A percentile compares a stretch with the other conserved stretches of the same genome.
Evolutionary conservation across 2,113 vertebrate genomes (phyloP).

Genomic region (Psilopogon haemacephalus): DNA sequence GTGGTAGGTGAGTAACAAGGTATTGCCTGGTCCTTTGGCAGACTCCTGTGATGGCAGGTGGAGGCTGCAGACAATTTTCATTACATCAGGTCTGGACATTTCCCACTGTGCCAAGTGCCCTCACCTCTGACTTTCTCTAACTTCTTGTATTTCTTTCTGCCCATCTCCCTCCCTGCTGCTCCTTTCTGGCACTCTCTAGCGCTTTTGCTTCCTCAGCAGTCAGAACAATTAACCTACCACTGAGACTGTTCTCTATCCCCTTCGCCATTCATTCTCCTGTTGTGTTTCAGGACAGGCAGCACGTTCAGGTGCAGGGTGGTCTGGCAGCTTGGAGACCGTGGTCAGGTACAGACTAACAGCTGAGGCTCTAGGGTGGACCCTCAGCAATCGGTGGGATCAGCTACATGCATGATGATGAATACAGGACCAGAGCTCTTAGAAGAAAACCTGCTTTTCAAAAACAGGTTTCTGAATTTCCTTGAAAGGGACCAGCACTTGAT

Average conservation of each 20-base stretch:
- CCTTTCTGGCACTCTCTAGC: neutral
- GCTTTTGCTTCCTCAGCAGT: neutral
- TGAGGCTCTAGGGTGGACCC: neutral
- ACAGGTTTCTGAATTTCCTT: neutral
- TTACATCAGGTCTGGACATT: neutral
- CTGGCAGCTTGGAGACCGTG: neutral
- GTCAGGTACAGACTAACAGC: neutral
- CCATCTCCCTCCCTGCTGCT: neutral
- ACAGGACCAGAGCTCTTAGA: neutral
- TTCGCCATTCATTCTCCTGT: neutral
- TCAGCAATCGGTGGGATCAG: neutral
- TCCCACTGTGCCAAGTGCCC: neutral
- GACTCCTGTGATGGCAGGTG: neutral
- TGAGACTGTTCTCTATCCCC: neutral
- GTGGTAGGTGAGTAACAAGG: neutral
- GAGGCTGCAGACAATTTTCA: neutral
- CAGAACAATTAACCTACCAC: neutral
- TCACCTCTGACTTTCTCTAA: neutral
- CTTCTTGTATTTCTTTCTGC: neutral
- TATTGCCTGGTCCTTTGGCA: neutral
- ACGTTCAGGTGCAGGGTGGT: neutral
- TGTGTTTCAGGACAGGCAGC: neutral
- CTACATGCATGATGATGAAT: neutral
- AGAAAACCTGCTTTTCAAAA: neutral
- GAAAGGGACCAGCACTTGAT: neutral